A percentile compares a stretch with the other conserved stretches of the same genome.
Evolutionary conservation across 2,888 invertebrate genomes (phyloP).

Genomic region (Agonopterix alstromeriana): DNA sequence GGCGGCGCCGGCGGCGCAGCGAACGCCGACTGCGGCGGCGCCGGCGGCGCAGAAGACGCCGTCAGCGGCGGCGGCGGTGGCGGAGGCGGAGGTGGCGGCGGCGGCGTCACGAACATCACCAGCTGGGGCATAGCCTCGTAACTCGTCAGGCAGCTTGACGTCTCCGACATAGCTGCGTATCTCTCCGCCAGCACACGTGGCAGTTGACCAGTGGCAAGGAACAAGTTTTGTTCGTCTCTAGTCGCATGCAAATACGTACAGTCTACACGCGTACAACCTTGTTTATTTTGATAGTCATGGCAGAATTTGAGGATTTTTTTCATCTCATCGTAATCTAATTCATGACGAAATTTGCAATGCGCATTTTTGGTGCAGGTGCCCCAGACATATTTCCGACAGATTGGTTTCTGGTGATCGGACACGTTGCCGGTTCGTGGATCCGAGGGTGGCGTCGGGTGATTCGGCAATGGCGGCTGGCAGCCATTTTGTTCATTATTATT

Average conservation of each 20-base stretch:
- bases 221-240: constrained; percentile 47
- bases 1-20: constrained; percentile 24
- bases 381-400: constrained; percentile 56
- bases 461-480: constrained; percentile 38
- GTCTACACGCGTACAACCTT: constrained; percentile 43
- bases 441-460: constrained; percentile 18
- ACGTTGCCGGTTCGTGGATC: constrained; percentile 6
- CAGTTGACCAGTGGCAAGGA: constrained; percentile 37
- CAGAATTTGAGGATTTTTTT: constrained; percentile 53
- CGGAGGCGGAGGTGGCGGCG: constrained; percentile 30
- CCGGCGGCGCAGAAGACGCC: constrained; percentile 18
- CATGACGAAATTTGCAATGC: constrained; percentile 48
- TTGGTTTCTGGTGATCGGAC: constrained; percentile 16
- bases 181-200: constrained; percentile 47
- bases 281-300: constrained; percentile 55
- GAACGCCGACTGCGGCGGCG: constrained; percentile 22
- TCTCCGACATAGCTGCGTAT: constrained; percentile 34
- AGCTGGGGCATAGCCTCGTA: constrained; percentile 27
- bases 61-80: constrained; percentile 20
- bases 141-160: constrained; percentile 2
- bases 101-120: constrained; percentile 20
- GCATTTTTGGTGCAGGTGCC: constrained; percentile 48
- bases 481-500: constrained; percentile 41
- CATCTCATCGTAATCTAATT: constrained; percentile 48
- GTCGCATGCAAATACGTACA: constrained; percentile 54